Conservation (phyloP, 2,888 invertebrate genomes). For the Shargacucullia verbasci region DNA sequence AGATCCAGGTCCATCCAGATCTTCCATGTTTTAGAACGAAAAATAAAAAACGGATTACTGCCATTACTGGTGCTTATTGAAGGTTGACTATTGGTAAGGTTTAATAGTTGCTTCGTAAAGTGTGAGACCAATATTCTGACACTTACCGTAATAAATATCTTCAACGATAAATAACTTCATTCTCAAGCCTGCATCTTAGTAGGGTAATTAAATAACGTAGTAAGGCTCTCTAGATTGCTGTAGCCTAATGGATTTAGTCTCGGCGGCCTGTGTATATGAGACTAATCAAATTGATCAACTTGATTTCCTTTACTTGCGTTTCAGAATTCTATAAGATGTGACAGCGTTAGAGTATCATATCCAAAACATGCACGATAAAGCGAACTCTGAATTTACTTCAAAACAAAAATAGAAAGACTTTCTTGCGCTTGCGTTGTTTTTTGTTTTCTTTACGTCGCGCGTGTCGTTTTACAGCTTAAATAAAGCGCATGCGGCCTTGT, state of each 20-base stretch:
- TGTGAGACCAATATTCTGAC: too few relatives aligned
- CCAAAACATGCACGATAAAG: slow-evolving; percentile 10
- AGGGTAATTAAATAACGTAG: neutral
- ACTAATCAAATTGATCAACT: neutral
- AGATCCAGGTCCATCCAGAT: too few relatives aligned
- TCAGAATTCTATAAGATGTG: too few relatives aligned
- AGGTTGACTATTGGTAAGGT: too few relatives aligned
- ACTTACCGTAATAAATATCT: too few relatives aligned
- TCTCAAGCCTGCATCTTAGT: neutral
- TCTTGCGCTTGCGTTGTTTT: slow-evolving; percentile 3
- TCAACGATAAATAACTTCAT: too few relatives aligned
- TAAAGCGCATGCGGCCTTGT: slow-evolving; percentile 63
- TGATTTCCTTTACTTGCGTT: slow-evolving; percentile 9
- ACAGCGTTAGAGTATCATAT: too few relatives aligned
- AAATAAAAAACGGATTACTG: too few relatives aligned
- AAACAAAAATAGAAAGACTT: slow-evolving; percentile 11
- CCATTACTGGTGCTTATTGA: too few relatives aligned
- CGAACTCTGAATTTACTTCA: slow-evolving; percentile 11
- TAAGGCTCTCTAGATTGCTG: neutral
- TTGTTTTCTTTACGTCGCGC: slow-evolving; percentile 32
- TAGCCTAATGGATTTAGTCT: neutral
- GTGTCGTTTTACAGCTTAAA: slow-evolving; percentile 62
- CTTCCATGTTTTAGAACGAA: too few relatives aligned
- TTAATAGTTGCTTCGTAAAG: too few relatives aligned
- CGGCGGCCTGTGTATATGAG: neutral